Evolutionary conservation across 2,888 invertebrate species (phyloP).

Genomic region (Cantharis flavilabris): DNA sequence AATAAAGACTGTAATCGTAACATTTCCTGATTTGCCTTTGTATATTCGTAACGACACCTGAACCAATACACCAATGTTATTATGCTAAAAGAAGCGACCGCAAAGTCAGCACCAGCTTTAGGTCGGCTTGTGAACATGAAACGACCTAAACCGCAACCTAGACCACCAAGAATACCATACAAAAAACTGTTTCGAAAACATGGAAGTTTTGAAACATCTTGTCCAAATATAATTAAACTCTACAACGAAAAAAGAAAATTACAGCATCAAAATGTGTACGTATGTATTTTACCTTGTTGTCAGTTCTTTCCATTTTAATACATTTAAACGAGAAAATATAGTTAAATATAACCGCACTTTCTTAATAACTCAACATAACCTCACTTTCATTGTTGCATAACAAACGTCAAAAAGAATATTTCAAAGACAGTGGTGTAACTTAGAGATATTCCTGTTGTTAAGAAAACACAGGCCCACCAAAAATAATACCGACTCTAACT

Average conservation of each 20-base stretch:
- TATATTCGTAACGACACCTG: constrained; percentile 71
- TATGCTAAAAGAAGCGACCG: constrained; percentile 67
- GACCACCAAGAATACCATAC: constrained; percentile 73
- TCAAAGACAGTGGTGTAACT: too few species aligned
- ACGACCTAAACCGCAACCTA: constrained; percentile 67
- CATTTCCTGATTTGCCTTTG: constrained; percentile 68
- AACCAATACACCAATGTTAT: constrained; percentile 73
- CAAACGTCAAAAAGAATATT: not conserved
- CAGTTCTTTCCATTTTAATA: not conserved
- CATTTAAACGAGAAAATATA: not conserved
- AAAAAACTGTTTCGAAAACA: constrained; percentile 80
- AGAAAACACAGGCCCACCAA: too few species aligned
- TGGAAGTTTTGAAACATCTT: constrained; percentile 75
- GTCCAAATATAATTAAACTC: constrained; percentile 69
- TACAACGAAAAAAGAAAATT: constrained; percentile 48
- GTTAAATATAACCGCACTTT: not conserved
- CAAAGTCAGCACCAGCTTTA: constrained; percentile 66
- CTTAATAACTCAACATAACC: not conserved
- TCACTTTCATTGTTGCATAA: not conserved
- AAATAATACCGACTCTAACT: too few species aligned
- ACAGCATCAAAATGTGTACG: not conserved
- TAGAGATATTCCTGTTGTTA: too few species aligned
- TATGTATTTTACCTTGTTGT: not conserved
- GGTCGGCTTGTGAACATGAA: constrained; percentile 78
- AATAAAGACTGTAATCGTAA: constrained; percentile 65